Base-by-base conservation (phyloP, 2,113 vertebrate species). In the Suncus etruscus region DNA sequence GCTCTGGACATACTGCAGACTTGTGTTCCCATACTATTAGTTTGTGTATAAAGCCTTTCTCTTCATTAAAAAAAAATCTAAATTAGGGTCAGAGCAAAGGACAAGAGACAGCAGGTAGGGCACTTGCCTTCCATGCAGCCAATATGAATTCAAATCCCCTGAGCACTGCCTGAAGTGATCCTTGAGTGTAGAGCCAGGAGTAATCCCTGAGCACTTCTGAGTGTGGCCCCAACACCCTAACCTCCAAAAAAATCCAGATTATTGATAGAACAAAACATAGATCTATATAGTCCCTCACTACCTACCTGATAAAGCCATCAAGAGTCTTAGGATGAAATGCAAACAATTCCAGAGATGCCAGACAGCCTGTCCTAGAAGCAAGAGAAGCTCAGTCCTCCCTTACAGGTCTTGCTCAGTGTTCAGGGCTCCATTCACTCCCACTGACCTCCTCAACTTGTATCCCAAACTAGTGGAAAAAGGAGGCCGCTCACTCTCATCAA, bases 41-140 rank as follows among this genome's bases (percentile, higher is more conserved):
- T 32, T 81, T 87, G 77, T 86, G 72, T 89, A 84, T 70, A 94
- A 89, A 39, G 20, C 27, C 65, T 39, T 91, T 48, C 22, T 39
- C 5, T 7, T 14, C 83, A 31, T 47, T 61, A 61, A 61, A 8
- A 61, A 8, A 61, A 10, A 61, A 61, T 89, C 66, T 51, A 86
- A 39, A 39, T 39, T 39, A 39, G 39, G 39, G 39, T 39, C 39
- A 39, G 39, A 39, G 39, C 39, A 39, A 39, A 39, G 39, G 39
- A 39, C 39, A 39, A 39, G 39, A 39, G 39, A 39, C 39, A 39
- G 39, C 39, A 39, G 39, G 39, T 39, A 39, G 39, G 39, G 39
- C 39, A 39, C 39, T 39, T 39, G 39, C 39, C 39, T 39, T 39
- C 39, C 39, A 39, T 39, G 39, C 39, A 39, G 39, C 39, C 39